Evolutionary conservation across 2,888 invertebrate species (phyloP).

Genomic region (Apocheima hispidaria): DNA sequence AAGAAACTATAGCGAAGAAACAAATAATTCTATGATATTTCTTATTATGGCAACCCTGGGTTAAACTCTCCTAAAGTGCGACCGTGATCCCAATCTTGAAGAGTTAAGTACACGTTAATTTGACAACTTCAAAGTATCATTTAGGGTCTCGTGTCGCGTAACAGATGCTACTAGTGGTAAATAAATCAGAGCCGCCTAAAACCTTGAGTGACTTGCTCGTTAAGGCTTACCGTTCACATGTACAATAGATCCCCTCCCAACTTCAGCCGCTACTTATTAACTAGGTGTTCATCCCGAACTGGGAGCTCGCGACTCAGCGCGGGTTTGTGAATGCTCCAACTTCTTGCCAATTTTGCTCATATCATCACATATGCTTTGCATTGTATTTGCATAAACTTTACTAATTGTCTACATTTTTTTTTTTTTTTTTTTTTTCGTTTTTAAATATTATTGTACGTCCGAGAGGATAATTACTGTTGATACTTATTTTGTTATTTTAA

Average conservation of each 20-base stretch:
- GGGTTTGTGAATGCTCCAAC: no score
- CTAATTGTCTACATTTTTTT: no score
- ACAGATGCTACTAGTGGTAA: conserved; percentile 77
- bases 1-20: neutral
- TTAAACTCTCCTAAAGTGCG: conserved; percentile 11
- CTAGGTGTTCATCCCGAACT: no score
- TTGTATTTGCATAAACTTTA: no score
- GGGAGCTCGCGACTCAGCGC: no score
- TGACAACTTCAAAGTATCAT: conserved; percentile 81
- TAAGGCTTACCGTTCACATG: conserved; percentile 61
- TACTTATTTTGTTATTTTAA: no score
- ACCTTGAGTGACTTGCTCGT: conserved; percentile 74
- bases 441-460: no score
- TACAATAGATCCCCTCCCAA: conserved; percentile 46
- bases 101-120: conserved; percentile 69
- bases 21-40: neutral
- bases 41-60: neutral
- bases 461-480: no score
- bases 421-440: no score
- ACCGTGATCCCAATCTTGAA: conserved; percentile 14
- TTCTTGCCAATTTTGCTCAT: no score
- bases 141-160: conserved; percentile 69
- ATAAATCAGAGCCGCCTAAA: conserved; percentile 72
- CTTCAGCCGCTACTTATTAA: conserved; percentile 57
- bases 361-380: no score